These are phyloP conservation scores for Melinaea menophilus DNA, from an alignment of 2,888 invertebrate genomes.

Conservation along the genomic window DNA sequence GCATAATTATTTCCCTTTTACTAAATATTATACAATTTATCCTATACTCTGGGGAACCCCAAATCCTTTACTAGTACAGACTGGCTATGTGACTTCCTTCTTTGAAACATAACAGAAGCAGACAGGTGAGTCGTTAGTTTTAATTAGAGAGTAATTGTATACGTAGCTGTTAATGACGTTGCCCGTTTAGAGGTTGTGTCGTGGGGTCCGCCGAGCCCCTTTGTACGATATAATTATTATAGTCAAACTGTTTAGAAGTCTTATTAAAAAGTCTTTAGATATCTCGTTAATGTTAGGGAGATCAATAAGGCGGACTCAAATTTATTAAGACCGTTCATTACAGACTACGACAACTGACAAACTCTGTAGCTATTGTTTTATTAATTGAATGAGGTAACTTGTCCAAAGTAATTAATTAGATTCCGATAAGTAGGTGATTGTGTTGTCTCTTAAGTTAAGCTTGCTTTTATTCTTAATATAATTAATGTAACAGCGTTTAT, in stretches of 20 bases:
- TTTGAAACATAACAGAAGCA: too few species aligned
- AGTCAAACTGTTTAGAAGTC: background rate
- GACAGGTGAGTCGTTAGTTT: too few species aligned
- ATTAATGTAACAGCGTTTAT: constrained; percentile 13
- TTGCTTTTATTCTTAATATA: constrained; percentile 10
- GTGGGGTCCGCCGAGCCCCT: too few species aligned
- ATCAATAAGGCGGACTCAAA: constrained; percentile 26
- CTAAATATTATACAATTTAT: too few species aligned
- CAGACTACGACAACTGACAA: constrained; percentile 35
- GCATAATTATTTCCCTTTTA: too few species aligned
- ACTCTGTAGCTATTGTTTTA: constrained; percentile 34
- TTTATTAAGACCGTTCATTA: constrained; percentile 32
- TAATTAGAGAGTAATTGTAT: too few species aligned
- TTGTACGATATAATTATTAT: background rate
- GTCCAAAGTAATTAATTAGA: constrained; percentile 37
- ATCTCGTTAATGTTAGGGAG: constrained; percentile 8
- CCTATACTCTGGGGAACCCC: too few species aligned
- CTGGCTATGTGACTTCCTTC: too few species aligned
- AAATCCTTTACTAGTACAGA: too few species aligned
- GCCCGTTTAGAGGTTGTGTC: too few species aligned
- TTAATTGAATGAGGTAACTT: constrained; percentile 37
- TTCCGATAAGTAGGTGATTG: constrained; percentile 32
- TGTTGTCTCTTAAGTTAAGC: constrained; percentile 18
- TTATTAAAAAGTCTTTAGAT: constrained; percentile 7
- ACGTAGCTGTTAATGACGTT: too few species aligned